A percentile compares a stretch with the other conserved stretches of the same genome.
Evolutionary conservation across 1,140 invertebrate genomes (phyloP).

Genomic region (Leptinotarsa lineolata): DNA sequence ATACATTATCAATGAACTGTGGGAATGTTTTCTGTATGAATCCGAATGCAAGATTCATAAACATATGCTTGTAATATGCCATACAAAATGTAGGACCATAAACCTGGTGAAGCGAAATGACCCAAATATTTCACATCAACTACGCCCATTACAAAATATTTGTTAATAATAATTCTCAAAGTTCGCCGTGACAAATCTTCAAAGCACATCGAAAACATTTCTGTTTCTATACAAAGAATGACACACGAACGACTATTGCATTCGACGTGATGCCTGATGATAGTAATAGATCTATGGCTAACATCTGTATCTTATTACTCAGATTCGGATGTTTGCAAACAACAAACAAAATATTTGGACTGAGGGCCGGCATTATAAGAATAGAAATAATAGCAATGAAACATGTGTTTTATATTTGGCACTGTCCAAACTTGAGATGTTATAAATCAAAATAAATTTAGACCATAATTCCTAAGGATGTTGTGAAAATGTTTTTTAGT

Average conservation of each 20-base stretch:
- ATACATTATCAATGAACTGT: too few species aligned
- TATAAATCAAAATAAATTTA: not conserved
- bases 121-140: not conserved
- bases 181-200: not conserved
- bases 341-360: not conserved
- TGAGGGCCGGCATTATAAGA: not conserved
- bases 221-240: not conserved
- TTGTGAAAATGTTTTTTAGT: too few species aligned
- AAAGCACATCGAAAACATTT: slow-evolving; percentile 6
- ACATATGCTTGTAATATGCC: not conserved
- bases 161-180: not conserved
- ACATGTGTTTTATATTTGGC: slow-evolving; percentile 1
- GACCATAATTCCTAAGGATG: too few species aligned
- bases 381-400: not conserved
- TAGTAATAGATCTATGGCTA: not conserved
- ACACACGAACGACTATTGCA: not conserved
- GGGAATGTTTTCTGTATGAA: too few species aligned
- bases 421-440: not conserved
- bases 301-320: not conserved
- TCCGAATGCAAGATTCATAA: too few species aligned
- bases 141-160: not conserved
- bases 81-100: slow-evolving; percentile 1
- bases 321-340: not conserved
- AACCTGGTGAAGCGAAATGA: slow-evolving; percentile 2
- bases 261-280: not conserved